Conservation (phyloP, 2,797 vertebrate genomes). For the Cuculus canorus region DNA sequence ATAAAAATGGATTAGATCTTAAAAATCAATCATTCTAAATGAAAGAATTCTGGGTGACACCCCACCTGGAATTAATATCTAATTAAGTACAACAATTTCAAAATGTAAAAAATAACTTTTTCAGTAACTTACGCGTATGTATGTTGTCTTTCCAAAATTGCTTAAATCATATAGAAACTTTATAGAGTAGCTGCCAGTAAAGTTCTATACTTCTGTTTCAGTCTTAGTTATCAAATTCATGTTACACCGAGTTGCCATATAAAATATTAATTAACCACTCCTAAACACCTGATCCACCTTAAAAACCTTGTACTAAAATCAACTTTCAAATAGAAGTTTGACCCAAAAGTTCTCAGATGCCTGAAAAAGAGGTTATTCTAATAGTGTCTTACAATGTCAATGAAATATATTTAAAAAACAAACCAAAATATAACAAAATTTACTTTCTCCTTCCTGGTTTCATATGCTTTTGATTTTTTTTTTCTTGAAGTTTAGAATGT, state of each 20-base stretch:
- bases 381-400: neutral
- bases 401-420: neutral
- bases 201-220: neutral
- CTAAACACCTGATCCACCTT: neutral
- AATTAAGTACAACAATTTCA: conserved; percentile 25
- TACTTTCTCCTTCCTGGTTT: neutral
- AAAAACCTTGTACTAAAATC: neutral
- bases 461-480: neutral
- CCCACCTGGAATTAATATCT: conserved; percentile 64
- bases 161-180: neutral
- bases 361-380: neutral
- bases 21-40: conserved; percentile 64
- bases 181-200: neutral
- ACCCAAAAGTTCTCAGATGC: neutral
- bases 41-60: conserved; percentile 59
- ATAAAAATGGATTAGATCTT: conserved; percentile 36
- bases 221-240: neutral
- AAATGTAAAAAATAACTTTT: neutral
- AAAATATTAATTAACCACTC: neutral
- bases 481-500: neutral
- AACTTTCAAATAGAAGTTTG: neutral
- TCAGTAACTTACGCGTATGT: neutral
- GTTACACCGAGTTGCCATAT: neutral
- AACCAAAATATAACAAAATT: neutral
- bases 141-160: neutral